phyloP scores from a whole-genome alignment of 2,797 vertebrate species.

The Champsocephalus esox region DNA sequence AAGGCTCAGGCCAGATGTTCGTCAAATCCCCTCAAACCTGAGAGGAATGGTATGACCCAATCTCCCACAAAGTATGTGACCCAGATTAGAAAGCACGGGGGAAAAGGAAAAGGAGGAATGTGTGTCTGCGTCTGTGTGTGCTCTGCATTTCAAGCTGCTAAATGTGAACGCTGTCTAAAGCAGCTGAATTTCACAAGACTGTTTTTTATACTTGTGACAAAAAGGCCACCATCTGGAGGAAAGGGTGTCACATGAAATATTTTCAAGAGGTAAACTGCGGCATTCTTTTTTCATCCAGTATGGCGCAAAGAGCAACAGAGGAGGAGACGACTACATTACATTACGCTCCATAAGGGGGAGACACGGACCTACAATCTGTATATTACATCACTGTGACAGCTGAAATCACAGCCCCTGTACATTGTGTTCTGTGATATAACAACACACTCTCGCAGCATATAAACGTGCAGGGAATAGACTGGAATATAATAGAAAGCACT shows the following conservation, averaged over 20 bases:
- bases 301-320: conserved; percentile 35
- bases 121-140: conserved; percentile 62
- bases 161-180: conserved; percentile 47
- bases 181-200: conserved; percentile 46
- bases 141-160: conserved; percentile 68
- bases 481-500: conserved; percentile 33
- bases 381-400: conserved; percentile 56
- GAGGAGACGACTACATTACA: conserved; percentile 38
- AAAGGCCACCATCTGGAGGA: conserved; percentile 51
- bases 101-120: conserved; percentile 59
- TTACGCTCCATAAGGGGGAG: conserved; percentile 60
- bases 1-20: conserved; percentile 81
- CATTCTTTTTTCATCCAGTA: conserved; percentile 33
- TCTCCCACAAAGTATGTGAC: conserved; percentile 85
- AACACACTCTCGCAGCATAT: conserved; percentile 15
- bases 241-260: conserved; percentile 35
- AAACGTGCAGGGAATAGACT: conserved; percentile 20
- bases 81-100: conserved; percentile 84
- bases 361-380: conserved; percentile 49
- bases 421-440: conserved; percentile 51
- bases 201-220: conserved; percentile 30
- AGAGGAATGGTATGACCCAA: conserved; percentile 84
- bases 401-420: conserved; percentile 51
- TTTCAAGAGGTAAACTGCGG: conserved; percentile 35
- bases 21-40: conserved; percentile 76